phyloP scores from a whole-genome alignment of 1,140 invertebrate genomes.

The Papilio polytes region DNA sequence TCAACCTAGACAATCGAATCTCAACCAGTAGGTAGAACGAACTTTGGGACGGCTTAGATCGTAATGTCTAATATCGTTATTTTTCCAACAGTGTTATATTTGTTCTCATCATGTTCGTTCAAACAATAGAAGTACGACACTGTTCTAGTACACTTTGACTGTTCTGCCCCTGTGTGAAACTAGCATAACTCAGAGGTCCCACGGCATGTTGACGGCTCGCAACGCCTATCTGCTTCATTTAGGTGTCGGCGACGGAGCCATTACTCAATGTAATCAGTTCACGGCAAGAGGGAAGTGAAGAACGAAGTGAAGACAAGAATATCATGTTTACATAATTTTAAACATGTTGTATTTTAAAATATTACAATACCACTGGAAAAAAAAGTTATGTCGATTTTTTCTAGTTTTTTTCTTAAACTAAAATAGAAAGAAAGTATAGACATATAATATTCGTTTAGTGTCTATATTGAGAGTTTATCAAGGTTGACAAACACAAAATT shows the following conservation, averaged over 20 bases:
- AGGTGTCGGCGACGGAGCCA: conserved; percentile 19
- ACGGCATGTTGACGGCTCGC: conserved; percentile 13
- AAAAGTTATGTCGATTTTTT: neutral
- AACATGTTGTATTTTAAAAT: neutral
- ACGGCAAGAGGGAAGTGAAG: neutral
- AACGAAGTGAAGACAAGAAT: conserved; percentile 8
- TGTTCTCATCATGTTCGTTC: no score
- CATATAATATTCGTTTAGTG: neutral
- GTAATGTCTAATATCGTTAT: no score
- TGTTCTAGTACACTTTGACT: neutral
- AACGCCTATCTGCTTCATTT: conserved; percentile 23
- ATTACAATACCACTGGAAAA: neutral
- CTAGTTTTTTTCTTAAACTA: neutral
- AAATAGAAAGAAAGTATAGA: neutral
- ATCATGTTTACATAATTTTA: neutral
- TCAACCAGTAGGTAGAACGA: no score
- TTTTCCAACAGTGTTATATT: no score
- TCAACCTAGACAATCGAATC: no score
- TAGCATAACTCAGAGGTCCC: conserved; percentile 6
- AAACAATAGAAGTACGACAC: neutral
- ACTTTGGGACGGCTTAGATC: no score
- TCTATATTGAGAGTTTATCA: no score
- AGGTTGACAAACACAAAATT: neutral
- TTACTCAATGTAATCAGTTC: conserved; percentile 25
- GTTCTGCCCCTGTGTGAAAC: neutral